Evolutionary conservation across 2,113 vertebrate species (phyloP), one percentile per base, ranked within the genome.

Genomic region (Eonycteris spelaea): DNA sequence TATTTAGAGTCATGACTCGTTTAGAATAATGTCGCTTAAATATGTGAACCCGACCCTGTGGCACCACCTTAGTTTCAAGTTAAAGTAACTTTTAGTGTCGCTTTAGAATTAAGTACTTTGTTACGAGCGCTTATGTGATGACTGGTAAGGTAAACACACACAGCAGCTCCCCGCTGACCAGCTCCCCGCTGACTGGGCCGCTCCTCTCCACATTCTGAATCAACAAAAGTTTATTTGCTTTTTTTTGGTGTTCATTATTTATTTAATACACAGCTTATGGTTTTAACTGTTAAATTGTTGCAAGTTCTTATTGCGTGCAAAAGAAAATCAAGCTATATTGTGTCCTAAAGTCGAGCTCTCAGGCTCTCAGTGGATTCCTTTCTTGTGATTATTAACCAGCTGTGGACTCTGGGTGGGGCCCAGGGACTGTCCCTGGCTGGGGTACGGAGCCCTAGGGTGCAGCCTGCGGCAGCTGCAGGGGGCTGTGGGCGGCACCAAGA

Each of bases 41-140:
- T 7, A 0, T 3, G 1, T 28, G 68, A 30, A 16, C 35, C 0
- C 2, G 19, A 21, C 38, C 1, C n/a, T 1, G 13, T 40, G 9
- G 53, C 4, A 0, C 33, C 26, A 21, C 70, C 35, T 51, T 13
- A 2, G 57, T 26, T 8, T 67, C 43, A 28, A 1, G 28, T 40
- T 12, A 33, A 40, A 67, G 15, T 28, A 7, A 8, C 40, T 43
- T 3, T 13, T 21, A 4, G 6, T 30, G 53, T 53, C 11, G 10
- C 38, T 21, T 26, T n/a, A 40, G 68, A 48, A 9, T 10, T 45
- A 1, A 14, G 3, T 51, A 0, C n/a, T n/a, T 84, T 16, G 2
- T 53, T 10, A 6, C 1, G 53, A 18, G 4, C 7, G 21, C 67
- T 12, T 38, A 0, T 9, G 15, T 30, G 35, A 18, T 59, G 14